Evolutionary conservation across 1,140 invertebrate genomes (phyloP), one percentile per base, ranked within the genome.

Genomic region (Drosophila azteca): DNA sequence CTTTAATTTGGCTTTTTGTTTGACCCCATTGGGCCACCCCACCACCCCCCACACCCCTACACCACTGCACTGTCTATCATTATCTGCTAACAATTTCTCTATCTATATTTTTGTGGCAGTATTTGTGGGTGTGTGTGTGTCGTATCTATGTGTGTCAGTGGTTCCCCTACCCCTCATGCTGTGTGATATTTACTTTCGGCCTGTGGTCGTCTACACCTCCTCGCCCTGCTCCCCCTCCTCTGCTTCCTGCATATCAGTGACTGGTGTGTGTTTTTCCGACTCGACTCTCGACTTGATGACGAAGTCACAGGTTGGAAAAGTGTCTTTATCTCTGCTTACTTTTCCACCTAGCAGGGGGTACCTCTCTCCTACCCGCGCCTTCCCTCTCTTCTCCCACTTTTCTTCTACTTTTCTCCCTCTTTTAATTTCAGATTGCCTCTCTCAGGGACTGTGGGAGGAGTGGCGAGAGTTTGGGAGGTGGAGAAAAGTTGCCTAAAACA

Each of bases 71-170:
- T 15, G 22, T n/a, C 15, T 59, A 57, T 45, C 39, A 49, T 54
- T 77, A 65, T 50, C 52, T 46, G 17, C 26, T 26, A 31, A 8
- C 31, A 46, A 55, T 52, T 57, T 46, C 22, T 48, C 2, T 61
- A 61, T 35, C 46, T 55, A 17, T 35, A 9, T 29, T 26, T 44
- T n/a, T 49, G 35, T 60, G 8, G 17, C 39, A 57, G 20, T 62
- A 11, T 26, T 39, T 61, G 20, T 62, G 15, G 35, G 17, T 77
- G n/a, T 77, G 35, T 62, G 22, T 58, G 39, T 35, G 17, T 46
- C n/a, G 9, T 85, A 81, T 81, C 77, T 87, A 70, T 81, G 50
- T 87, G 65, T 85, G 82, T 74, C 81, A 84, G 52, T 70, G 9
- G 35, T 80, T 54, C 67, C 80, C 64, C 31, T 31, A 24, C 6